Evolutionary conservation across 2,113 vertebrate genomes (phyloP), one percentile per base, ranked within the genome.

Genomic region (Macrotus californicus): DNA sequence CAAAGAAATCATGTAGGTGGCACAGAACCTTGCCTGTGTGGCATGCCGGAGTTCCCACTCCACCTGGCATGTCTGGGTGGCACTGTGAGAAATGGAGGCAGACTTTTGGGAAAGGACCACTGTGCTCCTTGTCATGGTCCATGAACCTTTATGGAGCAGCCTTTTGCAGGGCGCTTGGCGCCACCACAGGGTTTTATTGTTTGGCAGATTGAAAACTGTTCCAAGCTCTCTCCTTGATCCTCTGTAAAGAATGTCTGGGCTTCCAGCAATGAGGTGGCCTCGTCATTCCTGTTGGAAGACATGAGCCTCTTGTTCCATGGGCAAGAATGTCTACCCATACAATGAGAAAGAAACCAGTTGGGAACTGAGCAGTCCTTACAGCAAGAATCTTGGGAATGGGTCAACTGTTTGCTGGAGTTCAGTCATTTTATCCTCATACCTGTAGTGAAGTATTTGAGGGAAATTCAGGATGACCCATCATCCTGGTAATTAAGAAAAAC

Each of bases 161-260:
- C 11, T 70, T 96, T 93, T 81, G 89, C 31, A 50, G 64, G 75
- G 48, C 80, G 70, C 83, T 81, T 85, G 93, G 89, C 0, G 48
- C 93, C 96, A 95, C 94, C 76, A 66, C 92, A 92, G 29, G 67
- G 36, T 93, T 96, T 97, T 96, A 96, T 96, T 96, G 89, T 81
- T 87, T 80, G 70, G 73, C n/a, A 89, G 73, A 89, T 81, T 89
- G 89, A 81, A 89, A 89, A 79, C n/a, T 80, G 76, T 87, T 83
- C 61, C 70, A 73, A 82, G 39, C 26, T 94, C 52, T 59, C 19
- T 96, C 79, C 52, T 67, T 64, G 22, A 31, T 92, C n/a, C 54
- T 69, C 73, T 67, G 80, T 69, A 91, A 91, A 77, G 91, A 97
- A 94, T 95, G 89, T 85, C 86, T 97, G 79, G 24, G 36, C 80